Base-by-base conservation (phyloP, 1,140 invertebrate species). In the Kradibia gibbosae region DNA sequence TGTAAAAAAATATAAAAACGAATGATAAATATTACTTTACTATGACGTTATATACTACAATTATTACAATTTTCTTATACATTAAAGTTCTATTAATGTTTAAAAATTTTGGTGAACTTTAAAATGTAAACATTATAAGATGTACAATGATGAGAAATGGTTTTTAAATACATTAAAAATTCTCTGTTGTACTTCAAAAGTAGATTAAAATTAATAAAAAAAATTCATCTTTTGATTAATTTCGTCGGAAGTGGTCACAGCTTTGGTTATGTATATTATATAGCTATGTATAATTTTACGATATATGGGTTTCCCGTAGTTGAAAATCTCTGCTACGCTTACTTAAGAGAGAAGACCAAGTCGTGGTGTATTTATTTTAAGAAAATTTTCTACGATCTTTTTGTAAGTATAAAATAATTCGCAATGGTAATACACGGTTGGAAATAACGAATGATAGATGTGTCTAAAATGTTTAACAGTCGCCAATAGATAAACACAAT, bases 51-150 rank as follows among this genome's bases (percentile, higher is more conserved):
- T 76, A 71, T 76, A 31, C 45, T 48, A 13, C 15, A 76, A 81
- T 36, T 45, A 81, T 80, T 5, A 4, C 50, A 50, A 55, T 76
- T 53, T 28, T 45, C n/a, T 74, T n/a, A n/a, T 80, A n/a, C 2
- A 55, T 71, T 39, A 57, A 79, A 13, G 17, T 60, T 28, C 36
- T 36, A 50, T 36, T 73, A 25, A 80, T 73, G 65, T 65, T n/a
- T 74, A 75, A 75, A 67, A 73, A 42, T 75, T 67, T 31, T n/a
- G 5, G 48, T 55, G 71, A 79, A 57, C 57, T 50, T 62, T 39
- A 60, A 7, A 28, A 36, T 80, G 17, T 42, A 80, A 45, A 60
- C 55, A 65, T 60, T 22, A 48, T 74, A 57, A 39, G 31, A 71
- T 72, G 73, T 67, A 75, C 53, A 71, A 67, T 31, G 73, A 79